phyloP scores from a whole-genome alignment of 2,797 vertebrate species.

The Melanotaenia trifasciata region DNA sequence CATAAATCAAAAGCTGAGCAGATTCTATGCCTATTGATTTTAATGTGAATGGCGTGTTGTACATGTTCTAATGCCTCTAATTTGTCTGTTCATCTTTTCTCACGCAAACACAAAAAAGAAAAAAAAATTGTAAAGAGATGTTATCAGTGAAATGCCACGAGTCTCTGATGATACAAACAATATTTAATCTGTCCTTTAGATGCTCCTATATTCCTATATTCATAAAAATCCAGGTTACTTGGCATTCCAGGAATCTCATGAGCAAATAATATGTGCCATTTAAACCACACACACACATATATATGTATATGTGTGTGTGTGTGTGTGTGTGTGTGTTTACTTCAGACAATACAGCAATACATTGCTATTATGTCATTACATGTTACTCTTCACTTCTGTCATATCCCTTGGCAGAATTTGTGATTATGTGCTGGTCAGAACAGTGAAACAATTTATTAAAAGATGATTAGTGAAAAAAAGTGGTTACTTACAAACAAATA shows the following conservation, averaged over 20 bases:
- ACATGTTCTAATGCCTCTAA: neutral
- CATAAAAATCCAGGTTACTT: constrained; percentile 14
- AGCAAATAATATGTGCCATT: constrained; percentile 33
- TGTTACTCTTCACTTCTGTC: neutral
- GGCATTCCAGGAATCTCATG: constrained; percentile 37
- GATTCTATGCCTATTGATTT: constrained; percentile 24
- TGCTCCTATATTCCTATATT: neutral
- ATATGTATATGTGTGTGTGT: too few relatives aligned
- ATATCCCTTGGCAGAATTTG: constrained; percentile 15
- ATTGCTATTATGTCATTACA: too few relatives aligned
- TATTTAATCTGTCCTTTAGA: constrained; percentile 32
- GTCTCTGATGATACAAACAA: constrained; percentile 33
- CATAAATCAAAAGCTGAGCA: constrained; percentile 33
- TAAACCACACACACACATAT: neutral
- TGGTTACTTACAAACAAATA: constrained; percentile 16
- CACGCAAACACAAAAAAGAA: constrained; percentile 14
- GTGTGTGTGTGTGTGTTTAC: too few relatives aligned
- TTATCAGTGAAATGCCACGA: constrained; percentile 6
- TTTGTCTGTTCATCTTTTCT: neutral
- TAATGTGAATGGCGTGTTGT: constrained; percentile 7
- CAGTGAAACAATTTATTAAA: neutral
- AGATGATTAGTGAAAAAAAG: constrained; percentile 6
- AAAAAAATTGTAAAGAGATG: neutral
- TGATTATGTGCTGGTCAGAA: constrained; percentile 36
- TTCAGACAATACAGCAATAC: too few relatives aligned